phyloP scores from a whole-genome alignment of 53 echinoderm and acorn worm genomes.

The Luidia sarsii region DNA sequence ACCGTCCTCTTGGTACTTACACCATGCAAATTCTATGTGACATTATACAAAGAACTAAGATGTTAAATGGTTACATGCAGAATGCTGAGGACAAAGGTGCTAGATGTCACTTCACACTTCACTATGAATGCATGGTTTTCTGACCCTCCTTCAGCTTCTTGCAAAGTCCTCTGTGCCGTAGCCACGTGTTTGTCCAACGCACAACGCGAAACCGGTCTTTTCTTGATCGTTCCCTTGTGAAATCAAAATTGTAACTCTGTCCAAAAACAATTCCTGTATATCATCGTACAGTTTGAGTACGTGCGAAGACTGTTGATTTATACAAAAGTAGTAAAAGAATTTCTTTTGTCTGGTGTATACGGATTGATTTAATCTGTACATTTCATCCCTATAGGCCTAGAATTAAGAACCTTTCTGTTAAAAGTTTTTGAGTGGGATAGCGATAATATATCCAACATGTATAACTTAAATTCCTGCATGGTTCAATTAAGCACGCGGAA shows the following conservation, averaged over 20 bases:
- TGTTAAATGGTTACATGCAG: neutral
- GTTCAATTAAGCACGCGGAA: too few relatives aligned
- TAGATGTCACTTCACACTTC: conserved; percentile 48
- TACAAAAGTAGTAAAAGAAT: too few relatives aligned
- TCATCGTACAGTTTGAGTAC: conserved; percentile 53
- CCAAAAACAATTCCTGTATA: conserved; percentile 2
- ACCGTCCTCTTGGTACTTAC: too few relatives aligned
- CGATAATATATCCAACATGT: too few relatives aligned
- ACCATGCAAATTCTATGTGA: too few relatives aligned
- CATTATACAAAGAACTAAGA: neutral
- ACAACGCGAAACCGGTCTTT: neutral
- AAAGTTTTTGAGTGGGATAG: neutral
- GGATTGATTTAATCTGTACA: neutral
- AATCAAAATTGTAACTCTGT: neutral
- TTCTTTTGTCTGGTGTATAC: neutral
- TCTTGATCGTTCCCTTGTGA: conserved; percentile 21
- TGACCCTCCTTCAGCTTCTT: too few relatives aligned
- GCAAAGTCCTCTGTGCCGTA: neutral
- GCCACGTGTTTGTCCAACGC: conserved; percentile 22
- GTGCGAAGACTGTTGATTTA: conserved; percentile 16
- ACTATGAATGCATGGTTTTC: neutral
- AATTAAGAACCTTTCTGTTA: neutral
- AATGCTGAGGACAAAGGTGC: conserved; percentile 17
- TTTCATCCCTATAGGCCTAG: neutral
- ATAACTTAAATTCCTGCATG: too few relatives aligned